Conservation (phyloP, 2,888 invertebrate species). For the Dolichopus griseipennis region DNA sequence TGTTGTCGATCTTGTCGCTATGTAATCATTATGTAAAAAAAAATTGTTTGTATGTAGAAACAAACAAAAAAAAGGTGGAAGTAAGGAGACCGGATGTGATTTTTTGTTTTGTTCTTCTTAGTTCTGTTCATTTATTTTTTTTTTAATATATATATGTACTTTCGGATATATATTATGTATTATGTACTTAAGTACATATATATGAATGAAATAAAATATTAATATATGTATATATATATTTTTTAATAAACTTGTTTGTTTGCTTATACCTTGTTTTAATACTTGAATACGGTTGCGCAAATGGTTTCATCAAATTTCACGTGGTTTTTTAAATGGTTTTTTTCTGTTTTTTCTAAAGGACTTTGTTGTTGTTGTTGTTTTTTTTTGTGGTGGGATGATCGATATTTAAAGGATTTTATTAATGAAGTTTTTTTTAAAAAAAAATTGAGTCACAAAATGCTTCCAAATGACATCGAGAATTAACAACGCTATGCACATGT, state of each 20-base stretch:
- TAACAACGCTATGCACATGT: too few relatives aligned
- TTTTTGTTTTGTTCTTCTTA: neutral
- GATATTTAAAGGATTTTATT: too few relatives aligned
- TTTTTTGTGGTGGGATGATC: too few relatives aligned
- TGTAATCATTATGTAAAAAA: too few relatives aligned
- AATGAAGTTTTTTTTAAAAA: too few relatives aligned
- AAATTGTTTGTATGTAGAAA: neutral
- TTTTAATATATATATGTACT: neutral
- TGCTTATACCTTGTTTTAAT: neutral
- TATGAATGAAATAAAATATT: neutral
- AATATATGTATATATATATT: too few relatives aligned
- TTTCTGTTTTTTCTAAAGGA: too few relatives aligned
- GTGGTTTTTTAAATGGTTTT: neutral
- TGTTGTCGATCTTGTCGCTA: too few relatives aligned
- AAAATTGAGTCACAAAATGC: too few relatives aligned
- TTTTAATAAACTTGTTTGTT: neutral
- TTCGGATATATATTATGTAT: too few relatives aligned
- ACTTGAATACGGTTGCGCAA: neutral
- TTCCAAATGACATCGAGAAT: too few relatives aligned
- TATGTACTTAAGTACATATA: neutral
- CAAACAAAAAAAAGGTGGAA: slow-evolving; percentile 6
- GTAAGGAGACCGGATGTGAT: slow-evolving; percentile 11
- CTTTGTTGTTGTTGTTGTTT: too few relatives aligned
- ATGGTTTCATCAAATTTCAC: neutral
- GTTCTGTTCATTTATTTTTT: neutral